These are phyloP conservation scores for Sesamia inferens DNA, from an alignment of 2,888 invertebrate species.

Conservation along the genomic window DNA sequence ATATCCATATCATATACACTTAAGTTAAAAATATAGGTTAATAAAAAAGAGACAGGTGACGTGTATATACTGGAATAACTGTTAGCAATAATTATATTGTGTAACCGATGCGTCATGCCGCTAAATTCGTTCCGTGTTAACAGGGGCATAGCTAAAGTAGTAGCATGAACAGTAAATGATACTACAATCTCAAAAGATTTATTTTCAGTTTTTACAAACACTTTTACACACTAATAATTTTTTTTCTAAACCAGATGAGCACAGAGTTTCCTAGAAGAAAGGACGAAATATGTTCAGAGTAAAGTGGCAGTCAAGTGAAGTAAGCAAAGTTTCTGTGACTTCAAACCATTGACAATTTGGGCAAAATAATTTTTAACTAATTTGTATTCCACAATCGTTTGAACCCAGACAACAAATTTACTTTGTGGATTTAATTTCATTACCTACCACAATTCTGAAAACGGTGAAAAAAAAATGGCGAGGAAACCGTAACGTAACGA, in stretches of 20 bases:
- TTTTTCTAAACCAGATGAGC: too few relatives aligned
- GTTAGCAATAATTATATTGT: slow-evolving; percentile 48
- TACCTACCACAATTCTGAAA: neutral
- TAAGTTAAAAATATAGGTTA: slow-evolving; percentile 10
- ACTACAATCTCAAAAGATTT: neutral
- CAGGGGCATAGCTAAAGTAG: neutral
- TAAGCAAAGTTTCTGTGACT: neutral
- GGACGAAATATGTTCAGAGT: too few relatives aligned
- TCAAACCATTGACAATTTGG: neutral
- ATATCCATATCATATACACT: neutral
- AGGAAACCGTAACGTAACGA: neutral
- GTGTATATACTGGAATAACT: slow-evolving; percentile 49
- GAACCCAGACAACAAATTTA: neutral
- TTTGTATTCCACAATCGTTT: neutral
- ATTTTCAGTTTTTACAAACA: too few relatives aligned
- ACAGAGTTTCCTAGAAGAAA: too few relatives aligned
- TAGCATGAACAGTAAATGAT: neutral
- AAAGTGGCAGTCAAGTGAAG: too few relatives aligned
- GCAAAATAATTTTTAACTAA: neutral
- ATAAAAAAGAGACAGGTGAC: slow-evolving; percentile 39
- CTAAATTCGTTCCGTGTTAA: slow-evolving; percentile 39
- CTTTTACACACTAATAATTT: too few relatives aligned
- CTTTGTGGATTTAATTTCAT: neutral
- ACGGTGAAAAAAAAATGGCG: neutral
- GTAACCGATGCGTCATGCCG: slow-evolving; percentile 47